Evolutionary conservation across 2,113 vertebrate species (phyloP).

Genomic region (Ciconia maguari): DNA sequence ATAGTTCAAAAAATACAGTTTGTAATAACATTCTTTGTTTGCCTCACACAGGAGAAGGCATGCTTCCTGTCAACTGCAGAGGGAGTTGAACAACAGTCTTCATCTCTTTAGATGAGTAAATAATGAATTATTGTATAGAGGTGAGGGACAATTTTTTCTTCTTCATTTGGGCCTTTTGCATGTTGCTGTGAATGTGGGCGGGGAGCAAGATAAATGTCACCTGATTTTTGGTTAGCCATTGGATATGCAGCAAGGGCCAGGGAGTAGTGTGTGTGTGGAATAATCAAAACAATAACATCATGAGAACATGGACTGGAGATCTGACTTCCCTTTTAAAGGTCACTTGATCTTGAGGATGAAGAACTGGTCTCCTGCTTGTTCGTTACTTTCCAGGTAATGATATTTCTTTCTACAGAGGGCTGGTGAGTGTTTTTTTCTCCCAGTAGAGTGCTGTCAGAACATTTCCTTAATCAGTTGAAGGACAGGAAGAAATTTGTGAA

Average conservation of each 20-base stretch:
- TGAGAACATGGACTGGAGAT: not conserved
- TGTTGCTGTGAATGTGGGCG: not conserved
- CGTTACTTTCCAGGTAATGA: not conserved
- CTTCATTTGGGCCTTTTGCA: not conserved
- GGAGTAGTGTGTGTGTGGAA: not conserved
- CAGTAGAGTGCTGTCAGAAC: not conserved
- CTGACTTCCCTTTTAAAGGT: not conserved
- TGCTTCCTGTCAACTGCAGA: not conserved
- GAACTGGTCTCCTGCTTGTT: not conserved
- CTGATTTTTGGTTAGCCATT: not conserved
- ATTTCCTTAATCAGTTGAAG: not conserved
- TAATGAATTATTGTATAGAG: not conserved
- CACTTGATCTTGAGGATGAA: not conserved
- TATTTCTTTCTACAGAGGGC: not conserved
- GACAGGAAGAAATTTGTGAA: not conserved
- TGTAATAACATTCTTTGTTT: not conserved
- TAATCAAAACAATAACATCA: not conserved
- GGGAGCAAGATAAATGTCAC: not conserved
- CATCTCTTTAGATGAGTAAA: not conserved
- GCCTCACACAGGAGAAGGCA: not conserved
- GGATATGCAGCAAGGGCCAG: not conserved
- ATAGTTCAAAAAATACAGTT: not conserved
- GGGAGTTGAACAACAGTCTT: not conserved
- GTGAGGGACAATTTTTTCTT: not conserved
- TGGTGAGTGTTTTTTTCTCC: not conserved